These are phyloP conservation scores for Lepeophtheirus nordmannii DNA, from an alignment of 2,888 invertebrate species.

Conservation along the genomic window DNA sequence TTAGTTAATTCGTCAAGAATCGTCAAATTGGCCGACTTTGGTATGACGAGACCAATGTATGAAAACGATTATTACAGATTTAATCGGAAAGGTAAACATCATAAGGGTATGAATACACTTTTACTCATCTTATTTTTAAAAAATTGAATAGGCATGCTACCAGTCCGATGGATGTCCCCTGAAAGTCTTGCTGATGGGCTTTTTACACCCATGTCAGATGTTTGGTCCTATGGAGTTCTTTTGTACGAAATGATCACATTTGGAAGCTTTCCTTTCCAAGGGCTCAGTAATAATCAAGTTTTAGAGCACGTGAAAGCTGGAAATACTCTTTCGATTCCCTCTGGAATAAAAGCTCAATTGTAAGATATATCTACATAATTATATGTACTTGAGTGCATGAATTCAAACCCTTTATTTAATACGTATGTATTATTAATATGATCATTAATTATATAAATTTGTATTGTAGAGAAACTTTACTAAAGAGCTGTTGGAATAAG, in stretches of 20 bases:
- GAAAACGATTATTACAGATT: slow-evolving; percentile 80
- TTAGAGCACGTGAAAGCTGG: slow-evolving; percentile 61
- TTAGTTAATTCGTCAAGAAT: slow-evolving; percentile 55
- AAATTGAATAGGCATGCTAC: slow-evolving; percentile 47
- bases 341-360: slow-evolving; percentile 60
- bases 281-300: slow-evolving; percentile 67
- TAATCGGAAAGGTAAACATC: slow-evolving; percentile 54
- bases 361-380: slow-evolving; percentile 47
- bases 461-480: slow-evolving; percentile 48
- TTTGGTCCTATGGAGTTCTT: slow-evolving; percentile 77
- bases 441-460: neutral
- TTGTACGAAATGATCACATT: slow-evolving; percentile 74
- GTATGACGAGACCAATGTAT: slow-evolving; percentile 73
- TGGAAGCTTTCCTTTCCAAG: slow-evolving; percentile 78
- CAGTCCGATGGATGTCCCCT: slow-evolving; percentile 85
- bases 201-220: slow-evolving; percentile 69
- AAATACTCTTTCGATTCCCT: slow-evolving; percentile 53
- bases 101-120: too few species aligned
- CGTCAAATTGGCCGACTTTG: slow-evolving; percentile 68
- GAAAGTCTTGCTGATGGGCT: slow-evolving; percentile 65
- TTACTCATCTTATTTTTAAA: neutral
- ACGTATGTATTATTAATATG: slow-evolving; percentile 11
- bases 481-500: slow-evolving; percentile 62
- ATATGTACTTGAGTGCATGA: neutral
- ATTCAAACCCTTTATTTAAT: slow-evolving; percentile 30